Base-by-base conservation (phyloP, 2,888 invertebrate species). In the Lepidocyrtinus sp. region DNA sequence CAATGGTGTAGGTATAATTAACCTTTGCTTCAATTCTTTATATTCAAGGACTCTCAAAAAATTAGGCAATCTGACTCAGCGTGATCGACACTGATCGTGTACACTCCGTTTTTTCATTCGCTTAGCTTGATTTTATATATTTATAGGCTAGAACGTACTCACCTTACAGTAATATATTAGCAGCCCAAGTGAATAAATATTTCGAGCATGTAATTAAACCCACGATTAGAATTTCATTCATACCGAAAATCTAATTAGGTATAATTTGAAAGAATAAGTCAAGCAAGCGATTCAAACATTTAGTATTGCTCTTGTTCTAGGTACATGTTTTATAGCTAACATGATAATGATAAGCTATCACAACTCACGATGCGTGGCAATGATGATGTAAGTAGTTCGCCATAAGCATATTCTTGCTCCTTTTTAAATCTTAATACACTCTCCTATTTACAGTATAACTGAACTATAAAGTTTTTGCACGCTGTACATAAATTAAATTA, bases 31-130 rank as follows among this genome's bases (percentile, higher is more conserved):
- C 22, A 59, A 21, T 59, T 59, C 12, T 36, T 36, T 7, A 59
- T 5, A 59, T 21, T 21, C 59, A 59, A 59, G 59, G 59, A 59
- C 59, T 59, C 59, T 59, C 12, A 5, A 21, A 59, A 59, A 59
- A 59, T 59, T 59, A 59, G 59, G 59, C 59, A 59, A 59, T 59
- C n/a, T n/a, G n/a, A n/a, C n/a, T n/a, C 59, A 36, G 36, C 36
- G 2, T 59, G 59, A 59, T 59, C 22, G 59, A 59, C 59, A 59
- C 7, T 59, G 59, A 59, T 15, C 17, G 12, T 36, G 36, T 36
- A 36, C 36, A 3, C 59, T 21, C 15, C 22, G n/a, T 9, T n/a
- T n/a, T 21, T 59, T 21, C 59, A 1, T 59, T 2, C 59, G 22
- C 2, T 9, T 21, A 59, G 21, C 22, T 3, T 59, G 59, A 59